Conservation (phyloP, 1,140 invertebrate species). For the Drosophila pruinosa region DNA sequence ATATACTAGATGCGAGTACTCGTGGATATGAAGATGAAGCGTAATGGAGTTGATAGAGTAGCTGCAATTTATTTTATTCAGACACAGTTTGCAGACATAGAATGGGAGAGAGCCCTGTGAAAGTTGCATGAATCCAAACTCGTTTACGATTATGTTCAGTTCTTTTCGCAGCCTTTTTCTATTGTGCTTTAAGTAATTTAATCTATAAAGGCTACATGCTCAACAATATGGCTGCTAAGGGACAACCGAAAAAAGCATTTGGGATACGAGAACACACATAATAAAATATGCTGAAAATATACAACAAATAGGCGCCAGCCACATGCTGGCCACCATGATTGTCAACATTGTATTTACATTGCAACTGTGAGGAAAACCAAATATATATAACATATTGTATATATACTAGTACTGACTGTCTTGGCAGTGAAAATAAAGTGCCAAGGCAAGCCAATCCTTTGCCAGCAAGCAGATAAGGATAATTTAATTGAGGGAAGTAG, state of each 20-base stretch:
- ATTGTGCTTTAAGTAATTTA: constrained; percentile 64
- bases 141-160: no score
- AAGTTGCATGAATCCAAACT: constrained; percentile 56
- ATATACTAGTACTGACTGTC: no score
- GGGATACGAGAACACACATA: constrained; percentile 27
- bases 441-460: neutral
- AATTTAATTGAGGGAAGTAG: no score
- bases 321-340: constrained; percentile 15
- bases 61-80: constrained; percentile 55
- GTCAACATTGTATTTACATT: constrained; percentile 30
- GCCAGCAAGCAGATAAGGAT: constrained; percentile 4
- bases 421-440: constrained; percentile 5
- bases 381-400: no score
- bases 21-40: neutral
- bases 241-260: neutral
- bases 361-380: constrained; percentile 21
- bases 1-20: neutral
- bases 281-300: constrained; percentile 10
- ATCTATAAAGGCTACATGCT: constrained; percentile 48
- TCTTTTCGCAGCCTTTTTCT: constrained; percentile 39
- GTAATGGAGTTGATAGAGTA: constrained; percentile 69
- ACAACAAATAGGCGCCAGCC: constrained; percentile 3
- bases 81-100: neutral
- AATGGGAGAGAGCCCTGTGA: no score
- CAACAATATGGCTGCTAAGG: no score